Evolutionary conservation across 23 tunicate species (phyloP), one percentile per base, ranked within the genome.

Genomic region (Ciona savignyi): DNA sequence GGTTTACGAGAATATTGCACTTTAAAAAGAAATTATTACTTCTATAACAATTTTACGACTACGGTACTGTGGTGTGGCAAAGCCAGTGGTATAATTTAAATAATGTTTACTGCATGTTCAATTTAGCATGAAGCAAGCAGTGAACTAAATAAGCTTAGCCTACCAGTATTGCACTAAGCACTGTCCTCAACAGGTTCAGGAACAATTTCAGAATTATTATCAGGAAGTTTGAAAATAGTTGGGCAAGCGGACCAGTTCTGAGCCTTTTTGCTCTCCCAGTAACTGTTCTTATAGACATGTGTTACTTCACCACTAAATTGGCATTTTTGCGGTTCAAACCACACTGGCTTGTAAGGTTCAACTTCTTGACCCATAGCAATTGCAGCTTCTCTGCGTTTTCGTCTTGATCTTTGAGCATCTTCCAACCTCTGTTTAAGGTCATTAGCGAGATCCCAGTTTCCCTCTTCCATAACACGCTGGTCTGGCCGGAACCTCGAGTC

Each of bases 391-490:
- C 99, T 69, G 62, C 51, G 69, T 35, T 72, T 77, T 28, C 99
- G 72, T 48, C 99, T 78, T 51, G 31, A 77, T 63, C 99, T 63
- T 35, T 95, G 99, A 25, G 79, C 81, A 87, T 95, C 89, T 73
- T 95, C 99, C 29, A 95, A 78, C 3, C 65, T 75, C 35, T 66
- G 86, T 71, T n/a, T n/a, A n/a, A n/a, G n/a, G n/a, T n/a, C n/a
- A n/a, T n/a, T n/a, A n/a, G n/a, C n/a, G n/a, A n/a, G n/a, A n/a
- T n/a, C n/a, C n/a, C n/a, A n/a, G n/a, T n/a, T n/a, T n/a, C n/a
- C n/a, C n/a, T n/a, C n/a, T n/a, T n/a, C n/a, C n/a, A n/a, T n/a
- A n/a, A n/a, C n/a, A n/a, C n/a, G n/a, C n/a, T n/a, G n/a, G n/a
- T n/a, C n/a, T n/a, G n/a, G n/a, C n/a, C n/a, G n/a, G n/a, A n/a